Percentiles rank a stretch among this genome's conserved stretches.
Conservation (phyloP, 2,113 vertebrate species). For the Cephalopterus ornatus region DNA sequence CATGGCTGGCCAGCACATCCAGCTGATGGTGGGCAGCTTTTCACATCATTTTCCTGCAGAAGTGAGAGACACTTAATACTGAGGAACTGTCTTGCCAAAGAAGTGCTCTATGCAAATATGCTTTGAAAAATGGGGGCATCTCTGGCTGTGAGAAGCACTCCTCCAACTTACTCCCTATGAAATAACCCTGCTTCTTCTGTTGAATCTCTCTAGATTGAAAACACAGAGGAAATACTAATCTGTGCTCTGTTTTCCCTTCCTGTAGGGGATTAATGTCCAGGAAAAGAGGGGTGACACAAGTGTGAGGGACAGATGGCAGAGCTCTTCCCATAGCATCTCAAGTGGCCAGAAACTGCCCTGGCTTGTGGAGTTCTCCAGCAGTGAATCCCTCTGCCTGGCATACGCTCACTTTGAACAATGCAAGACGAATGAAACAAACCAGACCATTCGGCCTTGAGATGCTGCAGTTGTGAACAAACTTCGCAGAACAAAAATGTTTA, state of each 20-base stretch:
- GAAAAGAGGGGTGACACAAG: neutral
- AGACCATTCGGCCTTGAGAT: neutral
- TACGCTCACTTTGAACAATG: neutral
- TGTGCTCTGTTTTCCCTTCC: neutral
- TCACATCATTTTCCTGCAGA: neutral
- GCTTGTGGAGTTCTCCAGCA: neutral
- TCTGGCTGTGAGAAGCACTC: neutral
- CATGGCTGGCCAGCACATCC: neutral
- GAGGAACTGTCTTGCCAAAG: neutral
- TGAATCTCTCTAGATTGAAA: neutral
- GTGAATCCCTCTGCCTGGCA: neutral
- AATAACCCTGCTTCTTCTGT: neutral
- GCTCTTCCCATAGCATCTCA: neutral
- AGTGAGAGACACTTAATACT: neutral
- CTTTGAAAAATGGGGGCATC: neutral
- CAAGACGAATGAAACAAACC: neutral
- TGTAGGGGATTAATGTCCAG: neutral
- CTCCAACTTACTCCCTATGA: neutral
- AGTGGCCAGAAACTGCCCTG: neutral
- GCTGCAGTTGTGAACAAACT: neutral
- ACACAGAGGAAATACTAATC: neutral
- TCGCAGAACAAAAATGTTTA: neutral
- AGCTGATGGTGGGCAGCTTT: neutral
- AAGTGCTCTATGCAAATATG: fast-evolving
- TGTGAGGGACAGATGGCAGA: neutral